Percentiles rank a stretch among this genome's conserved stretches.
These are phyloP conservation scores for Glyphotaelius pellucidus DNA, from an alignment of 2,888 invertebrate species.

Conservation along the genomic window DNA sequence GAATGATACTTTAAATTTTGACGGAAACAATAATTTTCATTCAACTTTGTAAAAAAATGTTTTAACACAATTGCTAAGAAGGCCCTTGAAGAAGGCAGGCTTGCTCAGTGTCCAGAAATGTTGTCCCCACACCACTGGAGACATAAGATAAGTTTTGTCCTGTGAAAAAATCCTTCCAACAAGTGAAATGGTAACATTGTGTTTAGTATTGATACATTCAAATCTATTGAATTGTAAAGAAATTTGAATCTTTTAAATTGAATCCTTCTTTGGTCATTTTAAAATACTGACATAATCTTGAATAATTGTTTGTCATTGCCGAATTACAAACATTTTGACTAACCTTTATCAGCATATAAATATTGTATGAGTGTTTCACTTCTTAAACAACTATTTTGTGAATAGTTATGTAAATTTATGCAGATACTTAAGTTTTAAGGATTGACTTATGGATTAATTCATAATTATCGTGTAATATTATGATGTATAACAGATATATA, in stretches of 20 bases:
- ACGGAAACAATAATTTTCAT: no score
- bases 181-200: not conserved
- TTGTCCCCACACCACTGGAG: not conserved
- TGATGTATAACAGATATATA: slow-evolving; percentile 4
- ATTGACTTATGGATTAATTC: no score
- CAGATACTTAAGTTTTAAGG: not conserved
- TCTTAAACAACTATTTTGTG: not conserved
- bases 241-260: not conserved
- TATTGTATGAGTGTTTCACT: not conserved
- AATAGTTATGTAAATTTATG: not conserved
- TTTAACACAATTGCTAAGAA: not conserved
- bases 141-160: not conserved
- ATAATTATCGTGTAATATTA: not conserved
- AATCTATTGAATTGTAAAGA: not conserved
- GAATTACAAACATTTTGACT: no score
- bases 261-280: no score
- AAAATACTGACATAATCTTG: not conserved
- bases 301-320: not conserved
- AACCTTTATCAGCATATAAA: not conserved
- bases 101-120: not conserved
- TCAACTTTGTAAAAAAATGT: no score
- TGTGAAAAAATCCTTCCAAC: not conserved
- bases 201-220: not conserved
- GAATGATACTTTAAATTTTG: not conserved
- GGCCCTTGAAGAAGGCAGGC: not conserved